Evolutionary conservation across 1,140 invertebrate species (phyloP).

Genomic region (Phocides pigmalion): DNA sequence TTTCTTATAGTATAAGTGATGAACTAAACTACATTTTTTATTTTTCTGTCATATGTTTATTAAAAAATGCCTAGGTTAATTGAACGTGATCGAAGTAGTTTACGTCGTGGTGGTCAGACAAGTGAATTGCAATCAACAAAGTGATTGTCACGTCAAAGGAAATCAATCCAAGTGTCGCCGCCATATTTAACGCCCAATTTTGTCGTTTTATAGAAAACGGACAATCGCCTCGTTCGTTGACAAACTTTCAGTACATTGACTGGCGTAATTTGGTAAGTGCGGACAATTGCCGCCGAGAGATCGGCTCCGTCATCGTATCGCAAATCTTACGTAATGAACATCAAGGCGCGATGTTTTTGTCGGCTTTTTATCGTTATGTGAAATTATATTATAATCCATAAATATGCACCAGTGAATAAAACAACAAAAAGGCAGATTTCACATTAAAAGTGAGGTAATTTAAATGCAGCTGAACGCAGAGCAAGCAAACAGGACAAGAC

Average conservation of each 20-base stretch:
- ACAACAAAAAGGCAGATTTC: too few species aligned
- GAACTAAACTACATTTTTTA: too few species aligned
- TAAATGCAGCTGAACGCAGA: background rate
- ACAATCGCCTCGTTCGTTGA: slow-evolving; percentile 37
- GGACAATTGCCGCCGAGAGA: slow-evolving; percentile 31
- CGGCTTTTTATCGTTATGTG: slow-evolving; percentile 37
- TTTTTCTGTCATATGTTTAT: too few species aligned
- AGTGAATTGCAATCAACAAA: slow-evolving; percentile 50
- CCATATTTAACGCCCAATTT: slow-evolving; percentile 46
- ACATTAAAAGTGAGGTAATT: background rate
- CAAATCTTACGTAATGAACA: slow-evolving; percentile 38
- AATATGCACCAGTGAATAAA: background rate
- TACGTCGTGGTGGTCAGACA: background rate
- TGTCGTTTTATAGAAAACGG: slow-evolving; percentile 57
- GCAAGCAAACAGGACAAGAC: background rate
- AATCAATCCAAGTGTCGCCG: slow-evolving; percentile 41
- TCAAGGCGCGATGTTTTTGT: background rate
- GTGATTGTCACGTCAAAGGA: slow-evolving; percentile 62
- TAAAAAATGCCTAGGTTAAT: too few species aligned
- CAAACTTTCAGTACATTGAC: slow-evolving; percentile 45
- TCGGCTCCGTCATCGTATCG: slow-evolving; percentile 24
- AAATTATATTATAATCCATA: background rate
- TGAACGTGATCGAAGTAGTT: background rate
- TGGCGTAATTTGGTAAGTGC: slow-evolving; percentile 30
- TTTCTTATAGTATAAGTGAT: too few species aligned